phyloP scores from a whole-genome alignment of 2,888 invertebrate species.

The Drosophila macrothrix region DNA sequence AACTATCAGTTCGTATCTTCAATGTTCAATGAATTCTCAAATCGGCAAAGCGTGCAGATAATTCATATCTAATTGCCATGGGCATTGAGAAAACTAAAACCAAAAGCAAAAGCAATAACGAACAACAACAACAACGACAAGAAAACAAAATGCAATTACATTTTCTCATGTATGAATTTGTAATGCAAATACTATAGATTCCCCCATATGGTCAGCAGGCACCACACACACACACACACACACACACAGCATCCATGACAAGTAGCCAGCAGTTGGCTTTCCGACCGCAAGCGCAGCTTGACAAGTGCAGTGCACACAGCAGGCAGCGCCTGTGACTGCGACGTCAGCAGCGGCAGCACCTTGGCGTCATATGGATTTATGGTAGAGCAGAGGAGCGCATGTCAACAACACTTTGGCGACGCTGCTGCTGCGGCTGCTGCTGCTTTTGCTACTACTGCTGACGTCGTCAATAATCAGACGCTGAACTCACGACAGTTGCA shows the following conservation, averaged over 20 bases:
- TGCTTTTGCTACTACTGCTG: conserved; percentile 38
- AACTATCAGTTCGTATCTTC: conserved; percentile 54
- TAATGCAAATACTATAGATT: conserved; percentile 61
- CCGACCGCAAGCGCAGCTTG: conserved; percentile 63
- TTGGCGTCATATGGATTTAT: conserved; percentile 65
- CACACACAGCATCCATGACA: conserved; percentile 47
- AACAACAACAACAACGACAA: background rate
- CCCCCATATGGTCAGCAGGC: conserved; percentile 43
- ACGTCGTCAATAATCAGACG: conserved; percentile 76
- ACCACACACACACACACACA: conserved; percentile 3
- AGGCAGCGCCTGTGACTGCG: conserved; percentile 20
- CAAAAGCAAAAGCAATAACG: conserved; percentile 7
- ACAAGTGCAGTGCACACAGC: conserved; percentile 77
- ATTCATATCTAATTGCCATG: conserved; percentile 74
- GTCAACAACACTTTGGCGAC: conserved; percentile 74
- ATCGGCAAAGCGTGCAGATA: conserved; percentile 77
- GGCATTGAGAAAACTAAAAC: conserved; percentile 26
- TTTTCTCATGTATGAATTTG: conserved; percentile 56
- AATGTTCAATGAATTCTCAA: conserved; percentile 75
- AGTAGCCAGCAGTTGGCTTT: conserved; percentile 50
- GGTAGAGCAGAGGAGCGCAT: conserved; percentile 49
- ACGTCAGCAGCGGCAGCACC: conserved; percentile 29
- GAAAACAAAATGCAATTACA: conserved; percentile 15
- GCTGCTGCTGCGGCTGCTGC: conserved; percentile 30
- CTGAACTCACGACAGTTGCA: conserved; percentile 66